Evolutionary conservation across 1,140 invertebrate species (phyloP).

Genomic region (Dinothrombium tinctorium): DNA sequence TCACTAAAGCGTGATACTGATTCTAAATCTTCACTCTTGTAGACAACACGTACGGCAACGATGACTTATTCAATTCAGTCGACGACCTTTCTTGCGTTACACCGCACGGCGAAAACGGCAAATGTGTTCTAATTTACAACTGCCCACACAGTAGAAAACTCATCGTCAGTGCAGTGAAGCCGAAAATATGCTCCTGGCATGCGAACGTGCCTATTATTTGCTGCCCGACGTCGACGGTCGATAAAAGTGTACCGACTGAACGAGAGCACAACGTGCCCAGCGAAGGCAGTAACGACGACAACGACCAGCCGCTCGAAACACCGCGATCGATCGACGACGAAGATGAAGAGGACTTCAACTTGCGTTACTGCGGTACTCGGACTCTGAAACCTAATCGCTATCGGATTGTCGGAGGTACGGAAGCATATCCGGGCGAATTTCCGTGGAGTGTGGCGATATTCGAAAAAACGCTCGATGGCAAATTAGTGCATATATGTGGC

Average conservation of each 20-base stretch:
- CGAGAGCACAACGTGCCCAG: no score
- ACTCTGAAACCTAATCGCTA: neutral
- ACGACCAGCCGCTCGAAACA: neutral
- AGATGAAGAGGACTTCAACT: neutral
- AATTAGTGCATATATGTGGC: slow-evolving; percentile 32
- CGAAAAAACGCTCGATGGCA: neutral
- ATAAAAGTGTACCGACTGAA: neutral
- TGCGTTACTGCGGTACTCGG: neutral
- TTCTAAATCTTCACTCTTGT: no score
- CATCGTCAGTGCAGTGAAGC: neutral
- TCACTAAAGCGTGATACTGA: no score
- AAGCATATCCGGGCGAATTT: slow-evolving; percentile 45
- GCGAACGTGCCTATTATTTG: neutral
- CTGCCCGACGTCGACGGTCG: neutral
- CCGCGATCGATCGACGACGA: neutral
- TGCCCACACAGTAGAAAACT: neutral
- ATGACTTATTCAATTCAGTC: no score
- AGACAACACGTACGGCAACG: no score
- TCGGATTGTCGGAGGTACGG: slow-evolving; percentile 45
- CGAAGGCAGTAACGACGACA: neutral
- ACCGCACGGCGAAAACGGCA: neutral
- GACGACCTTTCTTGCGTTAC: neutral
- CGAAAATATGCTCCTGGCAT: neutral
- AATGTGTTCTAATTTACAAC: neutral
- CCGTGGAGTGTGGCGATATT: slow-evolving; percentile 35